Evolutionary conservation across 2,888 invertebrate genomes (phyloP).

Genomic region (Thereva nobilitata): DNA sequence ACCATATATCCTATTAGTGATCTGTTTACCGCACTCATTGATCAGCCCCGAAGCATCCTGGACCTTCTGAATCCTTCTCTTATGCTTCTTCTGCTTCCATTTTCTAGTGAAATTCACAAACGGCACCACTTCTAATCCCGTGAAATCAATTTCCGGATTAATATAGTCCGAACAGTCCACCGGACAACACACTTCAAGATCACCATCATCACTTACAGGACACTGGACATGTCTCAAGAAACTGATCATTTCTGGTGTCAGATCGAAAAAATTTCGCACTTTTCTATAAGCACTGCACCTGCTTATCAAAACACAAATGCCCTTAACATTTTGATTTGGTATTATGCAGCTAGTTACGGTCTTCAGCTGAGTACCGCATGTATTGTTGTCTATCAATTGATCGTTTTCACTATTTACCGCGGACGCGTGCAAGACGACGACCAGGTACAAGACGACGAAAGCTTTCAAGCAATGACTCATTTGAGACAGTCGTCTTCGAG

Average conservation of each 20-base stretch:
- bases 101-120: neutral
- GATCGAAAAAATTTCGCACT: slow-evolving; percentile 50
- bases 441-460: slow-evolving; percentile 30
- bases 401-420: slow-evolving; percentile 33
- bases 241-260: slow-evolving; percentile 52
- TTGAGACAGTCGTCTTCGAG: slow-evolving; percentile 22
- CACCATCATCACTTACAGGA: slow-evolving; percentile 39
- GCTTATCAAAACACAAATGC: slow-evolving; percentile 50
- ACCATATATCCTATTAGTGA: slow-evolving; percentile 64
- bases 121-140: too few species aligned
- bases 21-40: slow-evolving; percentile 62
- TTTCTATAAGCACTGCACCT: slow-evolving; percentile 52
- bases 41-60: slow-evolving; percentile 49
- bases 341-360: slow-evolving; percentile 50
- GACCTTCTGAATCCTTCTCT: slow-evolving; percentile 43
- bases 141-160: slow-evolving; percentile 5
- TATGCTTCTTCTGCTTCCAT: neutral
- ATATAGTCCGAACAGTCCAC: slow-evolving; percentile 11
- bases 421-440: slow-evolving; percentile 39
- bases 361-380: slow-evolving; percentile 12
- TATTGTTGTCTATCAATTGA: slow-evolving; percentile 16
- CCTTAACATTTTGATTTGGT: slow-evolving; percentile 54
- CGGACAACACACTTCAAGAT: slow-evolving; percentile 22
- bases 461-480: slow-evolving; percentile 25
- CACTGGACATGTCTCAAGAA: slow-evolving; percentile 56